Conservation (phyloP, 2,113 vertebrate species). For the Trichechus manatus region DNA sequence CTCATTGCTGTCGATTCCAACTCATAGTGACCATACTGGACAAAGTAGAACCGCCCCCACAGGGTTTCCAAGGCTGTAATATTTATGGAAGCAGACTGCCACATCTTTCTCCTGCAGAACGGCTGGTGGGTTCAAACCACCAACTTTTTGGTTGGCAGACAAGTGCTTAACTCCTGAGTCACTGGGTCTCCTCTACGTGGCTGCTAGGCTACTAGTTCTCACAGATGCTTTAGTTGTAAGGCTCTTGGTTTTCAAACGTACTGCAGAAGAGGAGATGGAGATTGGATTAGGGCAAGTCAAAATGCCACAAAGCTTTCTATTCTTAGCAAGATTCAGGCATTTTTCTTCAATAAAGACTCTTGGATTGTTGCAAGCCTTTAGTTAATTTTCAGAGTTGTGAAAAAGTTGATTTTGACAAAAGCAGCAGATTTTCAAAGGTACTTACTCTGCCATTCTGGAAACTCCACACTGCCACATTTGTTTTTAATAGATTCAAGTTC, state of each 20-base stretch:
- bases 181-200: not conserved
- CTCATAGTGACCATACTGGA: too few relatives aligned
- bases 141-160: too few relatives aligned
- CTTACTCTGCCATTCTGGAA: not conserved
- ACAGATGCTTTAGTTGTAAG: not conserved
- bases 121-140: too few relatives aligned
- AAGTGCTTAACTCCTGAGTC: too few relatives aligned
- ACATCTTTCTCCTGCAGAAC: too few relatives aligned
- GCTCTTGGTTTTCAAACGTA: not conserved
- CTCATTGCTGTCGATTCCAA: too few relatives aligned
- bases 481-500: constrained; percentile 15
- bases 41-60: too few relatives aligned
- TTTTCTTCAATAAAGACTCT: not conserved
- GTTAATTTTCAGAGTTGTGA: not conserved
- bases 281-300: not conserved
- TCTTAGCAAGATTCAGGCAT: not conserved
- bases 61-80: too few relatives aligned
- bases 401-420: not conserved
- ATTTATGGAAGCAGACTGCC: too few relatives aligned
- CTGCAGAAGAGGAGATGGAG: not conserved
- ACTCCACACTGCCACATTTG: not conserved
- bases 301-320: not conserved
- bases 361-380: not conserved
- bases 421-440: not conserved
- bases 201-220: not conserved